phyloP scores from a whole-genome alignment of 2,888 invertebrate genomes.

The Leptinotarsa peninsularis region DNA sequence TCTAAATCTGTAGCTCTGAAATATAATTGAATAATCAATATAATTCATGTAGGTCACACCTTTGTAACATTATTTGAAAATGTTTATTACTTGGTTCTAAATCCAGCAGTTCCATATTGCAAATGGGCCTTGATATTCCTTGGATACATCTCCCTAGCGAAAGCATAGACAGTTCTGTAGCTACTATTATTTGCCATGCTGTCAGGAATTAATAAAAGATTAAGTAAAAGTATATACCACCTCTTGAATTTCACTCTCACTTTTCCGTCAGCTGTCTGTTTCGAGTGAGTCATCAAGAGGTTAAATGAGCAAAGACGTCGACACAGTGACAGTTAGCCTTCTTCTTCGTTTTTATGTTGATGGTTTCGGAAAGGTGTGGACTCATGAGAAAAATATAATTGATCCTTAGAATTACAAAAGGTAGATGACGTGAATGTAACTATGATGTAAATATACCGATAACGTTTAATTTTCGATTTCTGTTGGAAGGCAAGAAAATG shows the following conservation, averaged over 20 bases:
- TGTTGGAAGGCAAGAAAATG: too few species aligned
- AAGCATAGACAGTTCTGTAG: conserved; percentile 77
- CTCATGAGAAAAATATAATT: too few species aligned
- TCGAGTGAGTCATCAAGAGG: conserved; percentile 6
- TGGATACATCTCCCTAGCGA: conserved; percentile 82
- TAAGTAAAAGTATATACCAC: conserved; percentile 15
- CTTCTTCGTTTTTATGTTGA: neutral
- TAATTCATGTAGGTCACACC: conserved; percentile 42
- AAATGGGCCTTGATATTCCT: conserved; percentile 76
- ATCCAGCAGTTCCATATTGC: conserved; percentile 88
- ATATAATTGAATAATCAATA: conserved; percentile 44
- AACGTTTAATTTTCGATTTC: too few species aligned
- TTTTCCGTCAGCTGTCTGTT: conserved; percentile 24
- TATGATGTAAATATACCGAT: too few species aligned
- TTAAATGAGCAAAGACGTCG: neutral
- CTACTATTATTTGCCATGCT: conserved; percentile 56
- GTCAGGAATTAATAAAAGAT: conserved; percentile 21
- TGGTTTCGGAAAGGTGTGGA: too few species aligned
- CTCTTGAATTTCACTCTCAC: conserved; percentile 22
- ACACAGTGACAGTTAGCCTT: neutral
- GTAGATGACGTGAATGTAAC: too few species aligned
- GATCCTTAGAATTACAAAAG: too few species aligned
- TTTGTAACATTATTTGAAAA: conserved; percentile 45
- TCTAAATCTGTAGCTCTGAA: conserved; percentile 86
- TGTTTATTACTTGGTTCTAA: conserved; percentile 79